Percentiles rank a stretch among this genome's conserved stretches.
Evolutionary conservation across 2,113 vertebrate genomes (phyloP).

Genomic region (Oncorhynchus masou): DNA sequence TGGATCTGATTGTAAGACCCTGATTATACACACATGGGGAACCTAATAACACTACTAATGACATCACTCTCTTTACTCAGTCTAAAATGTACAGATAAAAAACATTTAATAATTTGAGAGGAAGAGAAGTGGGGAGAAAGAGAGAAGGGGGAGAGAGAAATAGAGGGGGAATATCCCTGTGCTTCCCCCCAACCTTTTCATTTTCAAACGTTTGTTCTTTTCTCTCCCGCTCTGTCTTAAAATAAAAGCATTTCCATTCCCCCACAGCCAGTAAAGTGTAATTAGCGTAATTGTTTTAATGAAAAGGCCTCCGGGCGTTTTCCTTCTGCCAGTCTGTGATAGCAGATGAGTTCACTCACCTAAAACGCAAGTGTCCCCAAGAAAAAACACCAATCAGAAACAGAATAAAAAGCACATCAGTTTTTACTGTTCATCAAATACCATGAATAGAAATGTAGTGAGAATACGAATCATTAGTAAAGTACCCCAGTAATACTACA

Average conservation of each 20-base stretch:
- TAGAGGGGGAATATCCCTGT: not conserved
- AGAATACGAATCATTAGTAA: not conserved
- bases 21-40: conserved; percentile 32
- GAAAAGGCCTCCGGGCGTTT: conserved; percentile 51
- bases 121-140: not conserved
- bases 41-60: conserved; percentile 55
- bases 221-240: conserved; percentile 18
- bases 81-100: conserved; percentile 32
- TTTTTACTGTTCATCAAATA: conserved; percentile 10
- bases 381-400: conserved; percentile 14
- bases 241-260: conserved; percentile 42
- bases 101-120: not conserved
- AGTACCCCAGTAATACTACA: not conserved
- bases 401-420: conserved; percentile 21
- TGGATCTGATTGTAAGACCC: too few species aligned
- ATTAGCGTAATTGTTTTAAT: conserved; percentile 71
- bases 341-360: conserved; percentile 53
- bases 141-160: too few species aligned
- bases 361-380: conserved; percentile 41
- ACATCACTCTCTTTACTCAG: conserved; percentile 35
- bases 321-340: conserved; percentile 30
- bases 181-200: not conserved
- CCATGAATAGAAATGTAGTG: not conserved
- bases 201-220: not conserved
- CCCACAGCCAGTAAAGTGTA: conserved; percentile 48